These are phyloP conservation scores for Phrixothrix hirtus DNA, from an alignment of 2,888 invertebrate species.

Conservation along the genomic window DNA sequence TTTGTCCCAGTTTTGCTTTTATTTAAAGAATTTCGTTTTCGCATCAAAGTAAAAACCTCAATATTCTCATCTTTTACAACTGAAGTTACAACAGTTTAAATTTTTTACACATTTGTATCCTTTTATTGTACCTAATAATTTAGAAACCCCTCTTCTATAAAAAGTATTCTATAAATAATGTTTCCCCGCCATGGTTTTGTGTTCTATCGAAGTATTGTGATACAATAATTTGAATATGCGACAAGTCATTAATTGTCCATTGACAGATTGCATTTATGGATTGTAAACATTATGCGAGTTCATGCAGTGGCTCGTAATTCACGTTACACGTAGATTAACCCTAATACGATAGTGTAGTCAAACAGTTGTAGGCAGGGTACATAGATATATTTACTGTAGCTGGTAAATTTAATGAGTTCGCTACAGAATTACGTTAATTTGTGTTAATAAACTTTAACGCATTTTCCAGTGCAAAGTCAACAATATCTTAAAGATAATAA, in stretches of 20 bases:
- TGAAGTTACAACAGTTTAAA: not conserved
- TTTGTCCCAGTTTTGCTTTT: slow-evolving; percentile 2
- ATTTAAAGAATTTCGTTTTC: not conserved
- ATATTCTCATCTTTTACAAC: slow-evolving; percentile 8
- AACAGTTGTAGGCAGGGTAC: slow-evolving; percentile 5
- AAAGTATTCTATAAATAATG: too few species aligned
- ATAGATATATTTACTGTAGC: too few species aligned
- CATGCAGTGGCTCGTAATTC: slow-evolving; percentile 28
- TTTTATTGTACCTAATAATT: not conserved
- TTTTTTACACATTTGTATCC: not conserved
- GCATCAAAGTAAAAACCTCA: slow-evolving; percentile 3
- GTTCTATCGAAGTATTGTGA: slow-evolving; percentile 31
- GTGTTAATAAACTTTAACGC: too few species aligned
- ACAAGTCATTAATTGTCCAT: slow-evolving; percentile 38
- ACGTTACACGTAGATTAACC: slow-evolving; percentile 24
- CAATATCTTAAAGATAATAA: too few species aligned
- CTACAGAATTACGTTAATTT: too few species aligned
- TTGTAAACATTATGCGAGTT: slow-evolving; percentile 35
- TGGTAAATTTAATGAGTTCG: too few species aligned
- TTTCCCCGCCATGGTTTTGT: slow-evolving; percentile 2
- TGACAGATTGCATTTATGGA: slow-evolving; percentile 44
- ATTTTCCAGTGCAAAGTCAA: too few species aligned
- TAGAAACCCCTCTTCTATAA: too few species aligned
- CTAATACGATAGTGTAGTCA: slow-evolving; percentile 21
- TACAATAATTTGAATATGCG: slow-evolving; percentile 35